phyloP scores from a whole-genome alignment of 23 tunicate genomes.

The Corella eumyota region DNA sequence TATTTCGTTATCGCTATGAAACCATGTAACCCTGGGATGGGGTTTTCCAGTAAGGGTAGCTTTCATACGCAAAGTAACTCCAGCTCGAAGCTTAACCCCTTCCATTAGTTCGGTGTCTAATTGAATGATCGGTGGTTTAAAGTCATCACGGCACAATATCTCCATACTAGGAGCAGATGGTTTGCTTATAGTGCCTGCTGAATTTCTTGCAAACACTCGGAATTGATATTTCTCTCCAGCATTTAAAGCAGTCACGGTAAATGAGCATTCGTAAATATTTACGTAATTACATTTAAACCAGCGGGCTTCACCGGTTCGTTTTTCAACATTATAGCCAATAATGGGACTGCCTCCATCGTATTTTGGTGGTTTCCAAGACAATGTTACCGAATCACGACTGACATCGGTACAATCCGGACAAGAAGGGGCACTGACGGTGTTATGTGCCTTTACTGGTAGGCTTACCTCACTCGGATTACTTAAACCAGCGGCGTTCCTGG shows the following conservation, averaged over 20 bases:
- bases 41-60: conserved; percentile 45
- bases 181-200: conserved; percentile 37
- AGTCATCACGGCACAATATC: conserved; percentile 40
- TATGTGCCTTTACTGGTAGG: conserved; percentile 8
- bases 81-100: conserved; percentile 15
- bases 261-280: conserved; percentile 13
- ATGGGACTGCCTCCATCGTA: conserved; percentile 37
- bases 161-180: conserved; percentile 43
- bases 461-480: conserved; percentile 29
- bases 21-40: conserved; percentile 31
- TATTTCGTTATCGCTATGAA: conserved; percentile 19
- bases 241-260: conserved; percentile 33
- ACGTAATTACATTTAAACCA: conserved; percentile 42
- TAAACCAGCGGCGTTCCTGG: conserved; percentile 38
- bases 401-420: conserved; percentile 22
- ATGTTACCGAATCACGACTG: conserved; percentile 26
- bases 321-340: conserved; percentile 25
- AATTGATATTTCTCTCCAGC: conserved; percentile 40
- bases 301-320: conserved; percentile 29
- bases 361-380: conserved; percentile 34
- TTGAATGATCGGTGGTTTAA: conserved; percentile 33
- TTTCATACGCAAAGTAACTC: conserved; percentile 16
- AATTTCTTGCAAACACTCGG: conserved; percentile 42
- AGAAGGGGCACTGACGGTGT: conserved; percentile 24
- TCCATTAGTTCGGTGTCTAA: conserved; percentile 32